Evolutionary conservation across 1,140 invertebrate species (phyloP).

Genomic region (Phymastichus coffea): DNA sequence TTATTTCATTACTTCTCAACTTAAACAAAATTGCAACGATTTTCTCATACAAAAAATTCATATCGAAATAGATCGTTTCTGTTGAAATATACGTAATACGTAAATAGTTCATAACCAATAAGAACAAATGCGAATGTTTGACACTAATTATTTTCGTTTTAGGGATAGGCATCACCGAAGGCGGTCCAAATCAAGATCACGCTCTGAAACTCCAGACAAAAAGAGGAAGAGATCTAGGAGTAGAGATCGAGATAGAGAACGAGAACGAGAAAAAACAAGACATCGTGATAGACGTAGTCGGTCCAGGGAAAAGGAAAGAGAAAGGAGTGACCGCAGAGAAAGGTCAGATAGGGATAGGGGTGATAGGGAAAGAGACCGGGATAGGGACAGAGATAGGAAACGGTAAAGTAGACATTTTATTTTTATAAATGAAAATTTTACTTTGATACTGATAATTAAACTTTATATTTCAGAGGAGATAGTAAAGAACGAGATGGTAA

Average conservation of each 20-base stretch:
- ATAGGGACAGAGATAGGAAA: slow-evolving; percentile 50
- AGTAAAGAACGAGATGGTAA: slow-evolving; percentile 58
- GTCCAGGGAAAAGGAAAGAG: slow-evolving; percentile 38
- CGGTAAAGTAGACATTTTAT: slow-evolving; percentile 27
- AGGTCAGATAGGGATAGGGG: slow-evolving; percentile 46
- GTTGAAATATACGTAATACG: too few relatives aligned
- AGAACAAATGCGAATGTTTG: background rate
- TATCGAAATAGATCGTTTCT: too few relatives aligned
- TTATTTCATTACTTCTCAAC: too few relatives aligned
- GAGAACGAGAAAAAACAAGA: slow-evolving; percentile 38
- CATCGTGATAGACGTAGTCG: slow-evolving; percentile 38
- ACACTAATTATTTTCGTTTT: background rate
- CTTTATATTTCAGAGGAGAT: too few relatives aligned
- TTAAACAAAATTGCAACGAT: too few relatives aligned
- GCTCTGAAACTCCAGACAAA: slow-evolving; percentile 59
- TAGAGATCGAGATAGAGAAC: slow-evolving; percentile 54
- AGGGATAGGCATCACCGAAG: slow-evolving; percentile 52
- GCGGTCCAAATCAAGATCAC: slow-evolving; percentile 48
- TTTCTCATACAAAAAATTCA: too few relatives aligned
- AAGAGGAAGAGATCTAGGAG: slow-evolving; percentile 66
- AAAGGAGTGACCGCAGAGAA: slow-evolving; percentile 58
- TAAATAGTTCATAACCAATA: background rate
- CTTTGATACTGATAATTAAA: background rate
- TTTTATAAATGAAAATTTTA: too few relatives aligned
- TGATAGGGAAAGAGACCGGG: slow-evolving; percentile 48